These are phyloP conservation scores for Melanophora roralis DNA, from an alignment of 2,888 invertebrate genomes.

Conservation along the genomic window DNA sequence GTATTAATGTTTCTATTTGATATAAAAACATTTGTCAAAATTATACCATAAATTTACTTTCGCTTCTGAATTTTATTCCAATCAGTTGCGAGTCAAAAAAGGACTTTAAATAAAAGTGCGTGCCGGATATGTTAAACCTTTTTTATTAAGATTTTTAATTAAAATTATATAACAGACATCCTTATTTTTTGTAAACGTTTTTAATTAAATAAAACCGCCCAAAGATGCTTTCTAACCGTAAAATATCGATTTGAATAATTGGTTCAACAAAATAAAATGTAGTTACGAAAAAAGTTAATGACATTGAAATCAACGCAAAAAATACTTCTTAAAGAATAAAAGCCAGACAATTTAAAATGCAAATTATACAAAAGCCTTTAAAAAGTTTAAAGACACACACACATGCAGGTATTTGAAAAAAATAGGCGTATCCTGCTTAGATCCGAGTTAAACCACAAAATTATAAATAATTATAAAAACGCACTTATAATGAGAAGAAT, in stretches of 20 bases:
- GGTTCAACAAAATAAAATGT: conserved; percentile 48
- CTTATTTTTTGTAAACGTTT: not conserved
- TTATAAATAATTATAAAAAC: conserved; percentile 55
- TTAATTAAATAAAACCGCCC: not conserved
- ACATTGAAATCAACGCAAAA: conserved; percentile 31
- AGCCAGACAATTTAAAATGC: conserved; percentile 52
- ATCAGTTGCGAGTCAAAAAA: not conserved
- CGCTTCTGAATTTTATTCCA: not conserved
- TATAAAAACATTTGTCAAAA: not conserved
- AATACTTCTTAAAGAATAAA: not conserved
- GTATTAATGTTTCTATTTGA: too few relatives aligned
- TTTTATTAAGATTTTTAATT: conserved; percentile 1
- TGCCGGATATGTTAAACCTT: conserved; percentile 52
- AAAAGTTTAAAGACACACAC: not conserved
- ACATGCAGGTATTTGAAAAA: conserved; percentile 34
- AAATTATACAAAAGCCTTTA: conserved; percentile 49
- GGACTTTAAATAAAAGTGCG: conserved; percentile 32
- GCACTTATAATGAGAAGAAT: conserved; percentile 40
- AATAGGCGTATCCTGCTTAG: conserved; percentile 54
- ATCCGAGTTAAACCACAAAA: conserved; percentile 29
- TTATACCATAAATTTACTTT: conserved; percentile 8
- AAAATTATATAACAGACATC: not conserved
- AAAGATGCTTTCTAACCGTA: conserved; percentile 20
- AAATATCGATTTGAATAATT: conserved; percentile 53
- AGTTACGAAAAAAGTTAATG: conserved; percentile 41